Evolutionary conservation across 2,797 vertebrate species (phyloP).

Genomic region (Danio kyathit): DNA sequence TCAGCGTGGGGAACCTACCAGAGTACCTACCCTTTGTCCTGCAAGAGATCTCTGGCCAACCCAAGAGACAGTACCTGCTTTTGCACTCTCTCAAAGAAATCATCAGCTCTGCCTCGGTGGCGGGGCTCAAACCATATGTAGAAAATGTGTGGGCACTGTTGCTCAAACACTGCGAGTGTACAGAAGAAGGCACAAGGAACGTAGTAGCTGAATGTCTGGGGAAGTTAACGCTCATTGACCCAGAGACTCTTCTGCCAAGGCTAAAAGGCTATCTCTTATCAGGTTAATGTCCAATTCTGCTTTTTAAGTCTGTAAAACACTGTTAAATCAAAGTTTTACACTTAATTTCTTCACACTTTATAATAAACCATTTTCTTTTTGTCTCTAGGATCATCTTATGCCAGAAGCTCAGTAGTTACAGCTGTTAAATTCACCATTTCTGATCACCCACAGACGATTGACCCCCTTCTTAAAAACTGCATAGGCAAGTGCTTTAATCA

Average conservation of each 20-base stretch:
- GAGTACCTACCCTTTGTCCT: slow-evolving; percentile 98
- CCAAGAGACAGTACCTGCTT: slow-evolving; percentile 96
- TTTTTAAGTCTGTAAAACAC: background rate
- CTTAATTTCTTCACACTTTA: background rate
- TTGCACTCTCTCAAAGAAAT: slow-evolving; percentile 99
- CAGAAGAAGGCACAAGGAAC: slow-evolving; percentile 97
- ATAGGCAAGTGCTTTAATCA: slow-evolving; percentile 83
- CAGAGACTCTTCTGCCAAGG: slow-evolving; percentile 94
- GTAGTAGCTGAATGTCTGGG: slow-evolving; percentile 98
- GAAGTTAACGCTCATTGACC: slow-evolving; percentile 96
- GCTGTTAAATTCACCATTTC: slow-evolving; percentile 99
- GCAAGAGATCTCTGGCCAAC: slow-evolving; percentile 96
- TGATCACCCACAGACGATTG: slow-evolving; percentile 96
- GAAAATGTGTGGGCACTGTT: slow-evolving; percentile 96
- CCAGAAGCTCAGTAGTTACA: slow-evolving; percentile 96
- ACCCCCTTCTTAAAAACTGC: slow-evolving; percentile 96
- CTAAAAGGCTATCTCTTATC: slow-evolving; percentile 96
- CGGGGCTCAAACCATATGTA: slow-evolving; percentile 94
- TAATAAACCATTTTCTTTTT: background rate
- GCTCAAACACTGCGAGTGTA: slow-evolving; percentile 97
- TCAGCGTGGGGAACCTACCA: slow-evolving; percentile 96
- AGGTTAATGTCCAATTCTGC: slow-evolving; percentile 76
- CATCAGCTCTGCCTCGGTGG: slow-evolving; percentile 93
- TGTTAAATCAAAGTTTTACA: background rate
- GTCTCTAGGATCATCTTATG: slow-evolving; percentile 90